Percentiles rank a stretch among this genome's conserved stretches.
These are phyloP conservation scores for Neodiprion fabricii DNA, from an alignment of 1,140 invertebrate genomes.

Conservation along the genomic window DNA sequence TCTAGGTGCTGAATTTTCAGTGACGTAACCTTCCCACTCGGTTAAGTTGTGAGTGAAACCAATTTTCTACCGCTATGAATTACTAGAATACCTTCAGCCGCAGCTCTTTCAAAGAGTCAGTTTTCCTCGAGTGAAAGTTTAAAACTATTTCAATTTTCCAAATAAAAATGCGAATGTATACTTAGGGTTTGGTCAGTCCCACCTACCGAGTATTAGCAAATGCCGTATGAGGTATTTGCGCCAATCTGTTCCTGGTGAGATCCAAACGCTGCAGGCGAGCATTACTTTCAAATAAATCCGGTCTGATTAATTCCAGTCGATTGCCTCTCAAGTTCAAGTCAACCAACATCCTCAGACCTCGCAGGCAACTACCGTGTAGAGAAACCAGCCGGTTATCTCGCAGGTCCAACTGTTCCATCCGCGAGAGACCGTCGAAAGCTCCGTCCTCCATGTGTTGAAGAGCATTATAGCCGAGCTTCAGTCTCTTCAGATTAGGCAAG, in stretches of 20 bases:
- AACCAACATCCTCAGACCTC: constrained; percentile 67
- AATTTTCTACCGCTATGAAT: constrained; percentile 37
- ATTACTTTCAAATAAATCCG: constrained; percentile 73
- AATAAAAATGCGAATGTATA: neutral
- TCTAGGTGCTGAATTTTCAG: constrained; percentile 49
- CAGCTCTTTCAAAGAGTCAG: neutral
- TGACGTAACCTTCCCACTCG: constrained; percentile 44
- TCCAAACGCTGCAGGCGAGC: constrained; percentile 71
- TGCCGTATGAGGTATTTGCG: constrained; percentile 69
- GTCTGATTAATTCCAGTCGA: constrained; percentile 72
- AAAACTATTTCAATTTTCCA: neutral
- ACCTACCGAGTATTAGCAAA: constrained; percentile 68
- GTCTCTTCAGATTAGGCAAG: constrained; percentile 71
- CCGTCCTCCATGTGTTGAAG: constrained; percentile 73
- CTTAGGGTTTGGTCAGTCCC: constrained; percentile 8
- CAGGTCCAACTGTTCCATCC: constrained; percentile 78
- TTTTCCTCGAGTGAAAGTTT: neutral
- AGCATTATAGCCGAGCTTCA: constrained; percentile 81
- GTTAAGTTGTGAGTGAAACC: constrained; percentile 45
- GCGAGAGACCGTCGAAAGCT: constrained; percentile 73
- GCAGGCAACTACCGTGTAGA: constrained; percentile 72
- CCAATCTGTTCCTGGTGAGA: constrained; percentile 79
- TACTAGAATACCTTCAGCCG: neutral
- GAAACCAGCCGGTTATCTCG: constrained; percentile 76
- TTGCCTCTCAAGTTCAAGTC: constrained; percentile 80